Base-by-base conservation (phyloP, 2,113 vertebrate species). In the Menura novaehollandiae region DNA sequence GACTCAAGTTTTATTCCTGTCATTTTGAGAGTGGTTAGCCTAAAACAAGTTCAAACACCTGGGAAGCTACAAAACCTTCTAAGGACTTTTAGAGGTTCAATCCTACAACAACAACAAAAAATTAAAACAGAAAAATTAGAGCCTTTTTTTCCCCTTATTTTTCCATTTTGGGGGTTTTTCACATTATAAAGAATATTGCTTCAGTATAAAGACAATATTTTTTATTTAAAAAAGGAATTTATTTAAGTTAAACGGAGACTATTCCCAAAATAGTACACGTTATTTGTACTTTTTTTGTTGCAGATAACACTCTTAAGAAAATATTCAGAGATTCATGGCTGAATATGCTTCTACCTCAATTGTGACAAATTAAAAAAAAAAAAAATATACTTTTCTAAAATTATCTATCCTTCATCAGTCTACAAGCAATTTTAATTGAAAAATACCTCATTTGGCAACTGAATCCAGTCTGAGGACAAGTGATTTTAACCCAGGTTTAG, bases 91-190 rank as follows among this genome's bases (percentile, higher is more conserved):
- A 60, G 37, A 76, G 33, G 19, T 41, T 73, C 14, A 49, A 4
- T 64, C 5, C 5, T 47, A 51, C 4, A 11, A 77, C 51, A 7
- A 58, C 33, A 17, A 35, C 78, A 52, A 64, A 21, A 55, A 37
- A 27, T 35, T 13, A 33, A 52, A 62, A 53, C 13, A 59, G 8
- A n/a, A 85, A 6, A 47, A 72, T 20, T 17, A 2, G 4, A 13
- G 11, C 5, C 9, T 6, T 35, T 58, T 30, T 9, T 15, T 22
- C 7, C 4, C 24, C 27, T 5, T 5, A 10, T 33, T 72, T 86
- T 77, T 1, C 1, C 1, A 0, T 68, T 43, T 30, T 41, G 6
- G 6, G 5, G 49, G n/a, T 37, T 24, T 52, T 69, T 43, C 0
- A 49, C 11, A 4, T 6, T 21, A 23, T 39, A 66, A 62, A 84